Conservation (phyloP, 2,113 vertebrate genomes). For the Peromyscus polionotus region DNA sequence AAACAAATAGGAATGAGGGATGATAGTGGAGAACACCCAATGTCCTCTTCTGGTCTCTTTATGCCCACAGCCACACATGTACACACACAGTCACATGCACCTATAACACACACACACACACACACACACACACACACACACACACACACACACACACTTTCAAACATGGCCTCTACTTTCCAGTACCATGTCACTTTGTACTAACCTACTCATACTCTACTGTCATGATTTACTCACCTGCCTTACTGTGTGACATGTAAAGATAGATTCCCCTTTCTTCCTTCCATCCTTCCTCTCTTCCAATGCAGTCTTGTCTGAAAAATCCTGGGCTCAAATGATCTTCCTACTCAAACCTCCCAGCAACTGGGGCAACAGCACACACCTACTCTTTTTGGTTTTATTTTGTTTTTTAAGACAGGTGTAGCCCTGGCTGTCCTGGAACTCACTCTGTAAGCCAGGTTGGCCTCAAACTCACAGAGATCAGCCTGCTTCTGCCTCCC, state of each 20-base stretch:
- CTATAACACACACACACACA: too few relatives aligned
- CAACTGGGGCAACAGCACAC: background rate
- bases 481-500: too few relatives aligned
- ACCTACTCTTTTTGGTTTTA: too few relatives aligned
- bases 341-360: background rate
- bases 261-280: too few relatives aligned
- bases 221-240: background rate
- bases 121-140: background rate
- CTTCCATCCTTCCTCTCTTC: background rate
- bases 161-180: background rate
- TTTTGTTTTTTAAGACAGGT: too few relatives aligned
- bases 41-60: background rate
- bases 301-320: background rate
- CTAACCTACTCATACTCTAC: background rate
- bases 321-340: background rate
- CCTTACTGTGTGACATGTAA: background rate
- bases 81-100: background rate
- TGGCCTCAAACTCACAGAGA: too few relatives aligned
- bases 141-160: background rate
- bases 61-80: background rate
- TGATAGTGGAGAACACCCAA: background rate
- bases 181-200: background rate
- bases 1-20: background rate
- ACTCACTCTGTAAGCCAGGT: too few relatives aligned
- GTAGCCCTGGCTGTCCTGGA: too few relatives aligned